Percentiles rank a stretch among this genome's conserved stretches.
phyloP scores from a whole-genome alignment of 2,797 vertebrate species.

The Neopelma chrysocephalum region DNA sequence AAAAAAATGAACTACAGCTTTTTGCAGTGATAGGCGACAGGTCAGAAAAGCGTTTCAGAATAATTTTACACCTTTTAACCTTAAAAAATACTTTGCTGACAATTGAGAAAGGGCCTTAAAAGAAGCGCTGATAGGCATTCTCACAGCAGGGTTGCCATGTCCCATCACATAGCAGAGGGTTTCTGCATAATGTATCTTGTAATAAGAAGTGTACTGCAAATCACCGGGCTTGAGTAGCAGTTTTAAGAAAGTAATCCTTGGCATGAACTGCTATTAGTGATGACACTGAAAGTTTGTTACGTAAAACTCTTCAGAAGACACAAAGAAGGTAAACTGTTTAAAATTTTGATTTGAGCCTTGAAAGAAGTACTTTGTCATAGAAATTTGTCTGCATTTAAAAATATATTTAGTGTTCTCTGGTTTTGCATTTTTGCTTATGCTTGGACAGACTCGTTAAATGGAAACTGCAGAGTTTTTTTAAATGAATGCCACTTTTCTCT shows the following conservation, averaged over 20 bases:
- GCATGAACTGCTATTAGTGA: conserved; percentile 76
- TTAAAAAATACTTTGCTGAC: conserved; percentile 88
- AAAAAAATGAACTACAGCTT: conserved; percentile 77
- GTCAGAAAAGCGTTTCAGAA: conserved; percentile 88
- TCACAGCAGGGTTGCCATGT: conserved; percentile 86
- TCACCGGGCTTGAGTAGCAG: conserved; percentile 75
- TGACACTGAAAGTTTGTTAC: conserved; percentile 80
- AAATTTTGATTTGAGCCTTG: conserved; percentile 64
- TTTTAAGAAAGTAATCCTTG: conserved; percentile 73
- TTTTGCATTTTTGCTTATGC: conserved; percentile 43
- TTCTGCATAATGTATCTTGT: conserved; percentile 84
- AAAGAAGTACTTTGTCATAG: conserved; percentile 55
- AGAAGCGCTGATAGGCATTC: conserved; percentile 90
- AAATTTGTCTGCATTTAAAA: conserved; percentile 63
- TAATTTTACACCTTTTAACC: conserved; percentile 90
- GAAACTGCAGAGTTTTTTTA: conserved; percentile 22
- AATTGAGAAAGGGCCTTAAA: conserved; percentile 86
- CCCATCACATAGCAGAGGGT: conserved; percentile 84
- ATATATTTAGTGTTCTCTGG: conserved; percentile 7
- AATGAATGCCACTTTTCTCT: conserved; percentile 45
- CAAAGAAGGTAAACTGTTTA: conserved; percentile 71
- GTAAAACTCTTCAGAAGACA: conserved; percentile 73
- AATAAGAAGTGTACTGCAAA: conserved; percentile 80
- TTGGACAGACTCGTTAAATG: conserved; percentile 40
- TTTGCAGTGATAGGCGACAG: conserved; percentile 84